Evolutionary conservation across 2,888 invertebrate species (phyloP).

Genomic region (Cancer borealis): DNA sequence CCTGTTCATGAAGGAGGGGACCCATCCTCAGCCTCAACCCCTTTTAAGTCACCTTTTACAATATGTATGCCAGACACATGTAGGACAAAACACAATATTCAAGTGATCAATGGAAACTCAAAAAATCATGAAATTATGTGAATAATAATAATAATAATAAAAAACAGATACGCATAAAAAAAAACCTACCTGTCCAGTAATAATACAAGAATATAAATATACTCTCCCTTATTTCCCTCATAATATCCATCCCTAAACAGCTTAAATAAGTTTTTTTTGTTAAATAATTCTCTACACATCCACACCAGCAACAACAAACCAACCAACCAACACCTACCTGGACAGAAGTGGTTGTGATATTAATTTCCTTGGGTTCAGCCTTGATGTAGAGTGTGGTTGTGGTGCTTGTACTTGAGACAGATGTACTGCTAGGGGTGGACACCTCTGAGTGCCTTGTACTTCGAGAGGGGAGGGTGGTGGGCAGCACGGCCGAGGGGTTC

Average conservation of each 20-base stretch:
- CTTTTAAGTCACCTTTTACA: no score
- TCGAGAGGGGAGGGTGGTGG: constrained; percentile 81
- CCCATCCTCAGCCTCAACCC: no score
- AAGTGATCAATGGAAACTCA: not conserved
- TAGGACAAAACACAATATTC: no score
- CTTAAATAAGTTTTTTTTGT: not conserved
- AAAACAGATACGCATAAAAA: not conserved
- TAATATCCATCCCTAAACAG: no score
- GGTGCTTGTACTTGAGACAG: constrained; percentile 50
- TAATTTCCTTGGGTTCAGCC: constrained; percentile 62
- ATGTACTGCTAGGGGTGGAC: constrained; percentile 36
- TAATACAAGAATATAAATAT: no score
- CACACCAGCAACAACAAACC: not conserved
- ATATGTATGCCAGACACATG: no score
- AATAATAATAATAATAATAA: not conserved
- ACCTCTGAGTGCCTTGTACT: constrained; percentile 52
- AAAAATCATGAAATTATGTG: not conserved
- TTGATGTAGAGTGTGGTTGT: constrained; percentile 65
- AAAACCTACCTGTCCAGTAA: not conserved
- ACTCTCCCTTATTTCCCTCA: no score
- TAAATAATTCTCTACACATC: not conserved
- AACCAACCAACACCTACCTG: constrained; percentile 54
- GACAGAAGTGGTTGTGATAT: constrained; percentile 62
- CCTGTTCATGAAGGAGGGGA: no score
- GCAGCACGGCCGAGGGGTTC: constrained; percentile 94